Evolutionary conservation across 2,888 invertebrate species (phyloP).

Genomic region (Agrotis puta): DNA sequence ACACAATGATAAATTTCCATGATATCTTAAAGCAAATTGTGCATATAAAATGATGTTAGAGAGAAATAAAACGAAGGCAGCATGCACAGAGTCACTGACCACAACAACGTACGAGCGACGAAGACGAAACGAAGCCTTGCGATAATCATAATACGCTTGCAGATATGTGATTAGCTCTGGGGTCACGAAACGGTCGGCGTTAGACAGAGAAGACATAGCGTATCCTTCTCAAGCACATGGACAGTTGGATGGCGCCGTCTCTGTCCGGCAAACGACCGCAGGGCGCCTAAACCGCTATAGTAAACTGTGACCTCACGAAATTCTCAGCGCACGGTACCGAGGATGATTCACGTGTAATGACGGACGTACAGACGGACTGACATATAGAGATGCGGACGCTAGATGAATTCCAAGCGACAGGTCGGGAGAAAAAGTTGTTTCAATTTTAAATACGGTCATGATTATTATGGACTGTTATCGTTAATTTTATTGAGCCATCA

Average conservation of each 20-base stretch:
- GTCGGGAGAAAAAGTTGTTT: constrained; percentile 72
- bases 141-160: constrained; percentile 90
- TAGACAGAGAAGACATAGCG: constrained; percentile 82
- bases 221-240: constrained; percentile 73
- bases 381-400: constrained; percentile 83
- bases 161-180: constrained; percentile 90
- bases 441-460: constrained; percentile 70
- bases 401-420: constrained; percentile 84
- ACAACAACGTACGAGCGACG: constrained; percentile 86
- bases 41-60: constrained; percentile 74
- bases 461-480: constrained; percentile 73
- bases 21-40: constrained; percentile 71
- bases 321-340: constrained; percentile 86
- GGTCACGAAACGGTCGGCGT: constrained; percentile 90
- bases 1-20: constrained; percentile 62
- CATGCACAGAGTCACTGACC: constrained; percentile 86
- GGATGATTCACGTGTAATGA: constrained; percentile 89
- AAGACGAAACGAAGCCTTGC: constrained; percentile 86
- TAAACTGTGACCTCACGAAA: constrained; percentile 91
- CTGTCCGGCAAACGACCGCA: constrained; percentile 84
- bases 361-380: constrained; percentile 81
- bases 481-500: constrained; percentile 81
- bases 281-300: constrained; percentile 90
- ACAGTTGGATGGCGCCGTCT: constrained; percentile 73
- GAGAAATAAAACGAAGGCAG: constrained; percentile 75